Base-by-base conservation (phyloP, 1,140 invertebrate genomes). In the Papilio machaon region DNA sequence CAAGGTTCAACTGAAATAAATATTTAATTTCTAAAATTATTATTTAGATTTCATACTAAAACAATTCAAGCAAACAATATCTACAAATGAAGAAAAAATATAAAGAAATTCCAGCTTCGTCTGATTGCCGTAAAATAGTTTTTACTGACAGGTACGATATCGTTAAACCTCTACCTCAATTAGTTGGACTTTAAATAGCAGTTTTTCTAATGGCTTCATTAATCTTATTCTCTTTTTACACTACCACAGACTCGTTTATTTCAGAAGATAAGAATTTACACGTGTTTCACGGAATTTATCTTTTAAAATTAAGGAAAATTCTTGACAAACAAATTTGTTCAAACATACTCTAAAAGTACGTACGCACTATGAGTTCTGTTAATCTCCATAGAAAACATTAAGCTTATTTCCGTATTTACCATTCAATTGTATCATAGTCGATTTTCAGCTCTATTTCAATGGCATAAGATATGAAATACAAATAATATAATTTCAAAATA, bases 211-310 rank as follows among this genome's bases (percentile, higher is more conserved):
- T 70, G 13, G 11, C 64, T 17, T 17, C 64, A 70, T 70, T 70
- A 70, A 70, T 70, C 64, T 70, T 70, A 70, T 35, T 17, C 64
- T 70, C 64, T 70, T 35, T 67, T 70, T 70, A 70, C 30, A 23
- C 35, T 70, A 23, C 52, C 52, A 54, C 13, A 54, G n/a, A 70
- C 64, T 70, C 64, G 30, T 70, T 35, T 70, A 70, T 70, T 70
- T 70, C 30, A 70, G 11, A 70, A 15, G 30, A 13, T 38, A 70
- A 70, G 30, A 70, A 35, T 70, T 35, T 70, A 10, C 64, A 70
- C 30, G 7, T 38, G 64, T 70, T 70, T 70, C 30, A 70, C 6
- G 60, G 30, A 70, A 35, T 67, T 67, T 67, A 2, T 70, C 30
- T 30, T 38, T 70, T 70, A 6, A 54, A 17, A 54, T 54, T 4